Evolutionary conservation across 2,797 vertebrate species (phyloP).

Genomic region (Odontamblyopus lacepedii): DNA sequence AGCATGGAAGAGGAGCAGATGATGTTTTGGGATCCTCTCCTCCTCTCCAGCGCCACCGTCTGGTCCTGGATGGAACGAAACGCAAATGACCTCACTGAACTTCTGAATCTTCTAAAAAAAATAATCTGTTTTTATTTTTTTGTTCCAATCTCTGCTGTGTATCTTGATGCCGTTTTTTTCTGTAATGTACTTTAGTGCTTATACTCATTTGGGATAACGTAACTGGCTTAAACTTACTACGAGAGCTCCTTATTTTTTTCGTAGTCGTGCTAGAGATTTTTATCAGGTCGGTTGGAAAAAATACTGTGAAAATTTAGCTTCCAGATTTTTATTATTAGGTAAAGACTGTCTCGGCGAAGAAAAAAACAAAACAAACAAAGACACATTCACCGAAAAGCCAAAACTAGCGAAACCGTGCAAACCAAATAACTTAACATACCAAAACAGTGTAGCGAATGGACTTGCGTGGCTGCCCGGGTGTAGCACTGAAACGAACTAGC

Average conservation of each 20-base stretch:
- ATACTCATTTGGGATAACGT: slow-evolving; percentile 78
- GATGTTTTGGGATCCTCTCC: slow-evolving; percentile 45
- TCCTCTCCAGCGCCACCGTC: slow-evolving; percentile 69
- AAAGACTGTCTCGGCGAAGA: slow-evolving; percentile 67
- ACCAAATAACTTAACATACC: slow-evolving; percentile 73
- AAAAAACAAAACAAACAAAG: slow-evolving; percentile 42
- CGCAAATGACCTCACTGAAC: slow-evolving; percentile 85
- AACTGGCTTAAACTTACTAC: slow-evolving; percentile 73
- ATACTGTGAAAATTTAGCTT: slow-evolving; percentile 88
- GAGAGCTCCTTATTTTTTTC: slow-evolving; percentile 79
- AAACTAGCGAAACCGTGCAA: slow-evolving; percentile 67
- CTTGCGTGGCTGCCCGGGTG: slow-evolving; percentile 26
- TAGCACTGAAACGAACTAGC: slow-evolving; percentile 36
- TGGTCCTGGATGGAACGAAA: slow-evolving; percentile 82
- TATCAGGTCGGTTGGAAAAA: slow-evolving; percentile 84
- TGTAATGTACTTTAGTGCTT: slow-evolving; percentile 80
- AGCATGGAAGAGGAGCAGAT: slow-evolving; percentile 55
- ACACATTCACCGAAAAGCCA: slow-evolving; percentile 63
- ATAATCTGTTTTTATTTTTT: slow-evolving; percentile 71
- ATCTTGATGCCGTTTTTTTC: slow-evolving; percentile 79
- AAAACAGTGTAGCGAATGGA: slow-evolving; percentile 54
- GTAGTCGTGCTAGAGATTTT: slow-evolving; percentile 84
- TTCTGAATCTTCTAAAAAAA: slow-evolving; percentile 70
- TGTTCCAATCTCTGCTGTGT: slow-evolving; percentile 77
- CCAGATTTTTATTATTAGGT: slow-evolving; percentile 82